Conservation (phyloP, 2,113 vertebrate genomes). For the Cyprinodon variegatus region DNA sequence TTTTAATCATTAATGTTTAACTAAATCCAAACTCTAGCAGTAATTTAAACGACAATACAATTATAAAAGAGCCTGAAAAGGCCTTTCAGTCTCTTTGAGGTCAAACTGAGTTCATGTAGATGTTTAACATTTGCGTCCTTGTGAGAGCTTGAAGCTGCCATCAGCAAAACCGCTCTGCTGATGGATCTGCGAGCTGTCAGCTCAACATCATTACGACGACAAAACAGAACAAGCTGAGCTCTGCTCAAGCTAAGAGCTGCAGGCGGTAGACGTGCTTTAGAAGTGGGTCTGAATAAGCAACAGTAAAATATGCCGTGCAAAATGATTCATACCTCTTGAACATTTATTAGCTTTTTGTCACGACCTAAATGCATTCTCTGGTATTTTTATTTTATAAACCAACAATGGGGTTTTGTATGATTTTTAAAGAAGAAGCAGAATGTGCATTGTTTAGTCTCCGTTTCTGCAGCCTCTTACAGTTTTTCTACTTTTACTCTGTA, state of each 20-base stretch:
- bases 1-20: background rate
- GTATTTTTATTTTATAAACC: background rate
- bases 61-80: background rate
- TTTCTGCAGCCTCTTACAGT: too few species aligned
- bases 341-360: background rate
- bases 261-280: background rate
- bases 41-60: background rate
- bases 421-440: too few species aligned
- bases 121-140: slow-evolving; percentile 14
- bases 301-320: background rate
- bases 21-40: background rate
- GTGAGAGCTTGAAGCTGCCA: slow-evolving; percentile 25
- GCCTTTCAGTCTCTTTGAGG: slow-evolving; percentile 7
- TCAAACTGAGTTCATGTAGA: slow-evolving; percentile 39
- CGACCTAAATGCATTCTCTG: background rate
- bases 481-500: too few species aligned
- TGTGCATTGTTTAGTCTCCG: too few species aligned
- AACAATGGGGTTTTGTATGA: background rate
- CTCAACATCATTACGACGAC: slow-evolving; percentile 28
- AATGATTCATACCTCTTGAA: background rate
- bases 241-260: slow-evolving; percentile 4
- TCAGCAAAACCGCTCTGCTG: slow-evolving; percentile 51
- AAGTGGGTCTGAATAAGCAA: background rate
- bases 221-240: slow-evolving; percentile 47
- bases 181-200: background rate